A percentile compares a stretch with the other conserved stretches of the same genome.
These are phyloP conservation scores for Calyptomena viridis DNA, from an alignment of 2,113 vertebrate genomes.

Conservation along the genomic window DNA sequence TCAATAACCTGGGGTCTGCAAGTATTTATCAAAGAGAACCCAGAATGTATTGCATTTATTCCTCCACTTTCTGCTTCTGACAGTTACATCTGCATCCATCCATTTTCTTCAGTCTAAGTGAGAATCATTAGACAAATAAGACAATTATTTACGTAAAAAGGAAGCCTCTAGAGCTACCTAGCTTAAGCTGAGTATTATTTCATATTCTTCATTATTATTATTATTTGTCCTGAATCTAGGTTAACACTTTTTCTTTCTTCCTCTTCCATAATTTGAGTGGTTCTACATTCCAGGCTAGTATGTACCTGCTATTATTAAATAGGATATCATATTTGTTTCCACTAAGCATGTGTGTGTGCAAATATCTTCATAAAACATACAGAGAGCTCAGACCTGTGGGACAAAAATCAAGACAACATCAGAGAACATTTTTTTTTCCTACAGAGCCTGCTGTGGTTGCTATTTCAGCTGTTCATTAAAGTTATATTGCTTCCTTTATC, in stretches of 20 bases:
- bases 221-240: not conserved
- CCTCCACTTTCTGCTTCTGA: not conserved
- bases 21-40: not conserved
- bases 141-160: not conserved
- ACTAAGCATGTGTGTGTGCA: not conserved
- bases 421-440: not conserved
- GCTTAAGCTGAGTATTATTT: not conserved
- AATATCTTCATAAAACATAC: conserved; percentile 58
- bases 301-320: not conserved
- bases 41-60: not conserved
- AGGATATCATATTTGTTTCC: conserved; percentile 3
- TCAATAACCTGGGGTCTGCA: not conserved
- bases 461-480: conserved; percentile 66
- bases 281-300: not conserved
- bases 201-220: not conserved
- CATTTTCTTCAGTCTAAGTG: not conserved
- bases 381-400: not conserved
- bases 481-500: conserved; percentile 68
- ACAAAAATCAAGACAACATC: conserved; percentile 52
- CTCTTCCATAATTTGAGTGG: not conserved
- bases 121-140: not conserved
- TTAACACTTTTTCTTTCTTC: not conserved
- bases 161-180: not conserved
- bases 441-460: conserved; percentile 28
- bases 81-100: conserved; percentile 14